A percentile compares a stretch with the other conserved stretches of the same genome.
Evolutionary conservation across 2,797 vertebrate species (phyloP).

Genomic region (Hipposideros larvatus): DNA sequence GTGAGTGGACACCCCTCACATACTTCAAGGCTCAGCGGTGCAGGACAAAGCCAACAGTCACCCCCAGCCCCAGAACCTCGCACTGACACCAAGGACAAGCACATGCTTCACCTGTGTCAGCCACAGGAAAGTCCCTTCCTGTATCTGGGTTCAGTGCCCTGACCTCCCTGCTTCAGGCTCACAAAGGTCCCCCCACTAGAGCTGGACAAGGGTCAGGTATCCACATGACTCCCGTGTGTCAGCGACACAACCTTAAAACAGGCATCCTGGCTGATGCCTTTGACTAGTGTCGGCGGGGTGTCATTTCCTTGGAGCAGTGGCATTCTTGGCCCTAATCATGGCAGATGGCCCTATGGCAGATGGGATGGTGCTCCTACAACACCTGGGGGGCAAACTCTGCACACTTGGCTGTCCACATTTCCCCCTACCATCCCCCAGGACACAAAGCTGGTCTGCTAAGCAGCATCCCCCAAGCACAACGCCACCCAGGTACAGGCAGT

Average conservation of each 20-base stretch:
- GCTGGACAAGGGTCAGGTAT: background rate
- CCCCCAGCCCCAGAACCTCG: background rate
- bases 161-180: background rate
- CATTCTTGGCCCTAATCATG: slow-evolving; percentile 92
- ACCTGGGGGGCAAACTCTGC: slow-evolving; percentile 58
- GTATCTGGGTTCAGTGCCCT: background rate
- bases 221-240: slow-evolving; percentile 46
- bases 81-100: background rate
- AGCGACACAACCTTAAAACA: slow-evolving; percentile 65
- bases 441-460: background rate
- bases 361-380: slow-evolving; percentile 82
- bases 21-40: background rate
- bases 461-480: background rate
- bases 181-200: background rate
- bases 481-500: background rate
- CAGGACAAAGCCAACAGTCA: background rate
- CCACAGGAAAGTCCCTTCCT: background rate
- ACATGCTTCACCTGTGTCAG: too few species aligned
- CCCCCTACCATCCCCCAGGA: too few species aligned
- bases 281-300: slow-evolving; percentile 73
- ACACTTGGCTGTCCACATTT: background rate
- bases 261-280: slow-evolving; percentile 55
- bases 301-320: slow-evolving; percentile 89
- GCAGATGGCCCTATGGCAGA: slow-evolving; percentile 87
- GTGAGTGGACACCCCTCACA: background rate